Conservation (phyloP, 2,888 invertebrate species). For the Thymelicus lineola region DNA sequence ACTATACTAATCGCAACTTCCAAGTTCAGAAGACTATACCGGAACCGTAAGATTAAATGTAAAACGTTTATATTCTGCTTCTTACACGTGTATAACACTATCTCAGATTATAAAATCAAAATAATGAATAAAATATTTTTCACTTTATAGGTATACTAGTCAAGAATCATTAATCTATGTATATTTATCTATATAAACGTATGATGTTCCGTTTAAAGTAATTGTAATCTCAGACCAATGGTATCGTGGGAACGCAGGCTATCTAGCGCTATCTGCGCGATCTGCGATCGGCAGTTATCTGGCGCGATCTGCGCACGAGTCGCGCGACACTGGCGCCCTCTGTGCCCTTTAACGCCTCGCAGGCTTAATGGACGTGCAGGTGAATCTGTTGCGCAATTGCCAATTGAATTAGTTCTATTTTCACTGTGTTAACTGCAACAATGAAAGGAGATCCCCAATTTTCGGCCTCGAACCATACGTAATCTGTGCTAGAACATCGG, state of each 20-base stretch:
- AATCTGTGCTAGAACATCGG: too few species aligned
- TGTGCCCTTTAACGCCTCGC: slow-evolving; percentile 38
- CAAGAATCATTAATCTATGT: too few species aligned
- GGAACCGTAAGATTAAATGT: too few species aligned
- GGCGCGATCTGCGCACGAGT: slow-evolving; percentile 50
- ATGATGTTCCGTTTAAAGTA: slow-evolving; percentile 2
- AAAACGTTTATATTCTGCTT: too few species aligned
- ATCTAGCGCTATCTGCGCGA: slow-evolving; percentile 29
- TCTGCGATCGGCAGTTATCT: slow-evolving; percentile 54
- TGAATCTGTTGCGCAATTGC: slow-evolving; percentile 28
- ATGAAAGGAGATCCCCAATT: too few species aligned
- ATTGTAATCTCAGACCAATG: not conserved
- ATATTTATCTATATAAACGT: not conserved
- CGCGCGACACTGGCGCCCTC: slow-evolving; percentile 43
- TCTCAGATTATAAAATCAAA: too few species aligned
- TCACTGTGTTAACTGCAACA: slow-evolving; percentile 5
- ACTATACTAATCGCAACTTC: too few species aligned
- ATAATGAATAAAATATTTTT: too few species aligned
- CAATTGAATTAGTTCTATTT: slow-evolving; percentile 25
- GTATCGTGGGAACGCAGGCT: slow-evolving; percentile 30
- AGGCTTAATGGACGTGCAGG: slow-evolving; percentile 22
- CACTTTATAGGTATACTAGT: too few species aligned
- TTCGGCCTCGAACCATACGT: too few species aligned
- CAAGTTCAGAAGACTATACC: too few species aligned
- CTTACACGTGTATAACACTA: too few species aligned